Conservation (phyloP, 2,888 invertebrate genomes). For the Endotricha flammealis region DNA sequence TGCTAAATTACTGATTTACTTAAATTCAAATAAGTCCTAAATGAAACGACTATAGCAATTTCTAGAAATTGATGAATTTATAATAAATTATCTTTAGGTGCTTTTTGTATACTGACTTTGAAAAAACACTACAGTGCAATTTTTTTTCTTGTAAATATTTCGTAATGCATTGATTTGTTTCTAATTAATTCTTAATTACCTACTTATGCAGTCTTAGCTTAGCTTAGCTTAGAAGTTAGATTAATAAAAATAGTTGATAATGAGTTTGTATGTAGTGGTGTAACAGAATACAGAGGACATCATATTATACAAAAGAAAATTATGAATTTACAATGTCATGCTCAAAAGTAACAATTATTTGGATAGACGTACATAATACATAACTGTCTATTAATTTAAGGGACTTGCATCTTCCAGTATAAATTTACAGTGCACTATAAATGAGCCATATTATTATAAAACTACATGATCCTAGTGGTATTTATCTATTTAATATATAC, state of each 20-base stretch:
- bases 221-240: constrained; percentile 21
- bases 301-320: too few species aligned
- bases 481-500: too few species aligned
- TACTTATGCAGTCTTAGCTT: constrained; percentile 22
- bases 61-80: not conserved
- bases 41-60: not conserved
- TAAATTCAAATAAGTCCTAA: constrained; percentile 1
- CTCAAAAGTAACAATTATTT: too few species aligned
- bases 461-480: too few species aligned
- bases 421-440: too few species aligned
- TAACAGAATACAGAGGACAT: constrained; percentile 1
- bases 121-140: constrained; percentile 47
- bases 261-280: constrained; percentile 23
- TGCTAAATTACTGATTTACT: constrained; percentile 3
- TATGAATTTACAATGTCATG: too few species aligned
- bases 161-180: constrained; percentile 24
- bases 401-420: too few species aligned
- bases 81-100: constrained; percentile 36
- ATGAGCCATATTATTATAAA: too few species aligned
- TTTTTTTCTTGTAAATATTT: constrained; percentile 48
- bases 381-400: too few species aligned
- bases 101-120: constrained; percentile 44
- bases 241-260: too few species aligned
- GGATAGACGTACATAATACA: too few species aligned
- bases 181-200: constrained; percentile 27